Evolutionary conservation across 2,888 invertebrate genomes (phyloP).

Genomic region (Baronia brevicornis): DNA sequence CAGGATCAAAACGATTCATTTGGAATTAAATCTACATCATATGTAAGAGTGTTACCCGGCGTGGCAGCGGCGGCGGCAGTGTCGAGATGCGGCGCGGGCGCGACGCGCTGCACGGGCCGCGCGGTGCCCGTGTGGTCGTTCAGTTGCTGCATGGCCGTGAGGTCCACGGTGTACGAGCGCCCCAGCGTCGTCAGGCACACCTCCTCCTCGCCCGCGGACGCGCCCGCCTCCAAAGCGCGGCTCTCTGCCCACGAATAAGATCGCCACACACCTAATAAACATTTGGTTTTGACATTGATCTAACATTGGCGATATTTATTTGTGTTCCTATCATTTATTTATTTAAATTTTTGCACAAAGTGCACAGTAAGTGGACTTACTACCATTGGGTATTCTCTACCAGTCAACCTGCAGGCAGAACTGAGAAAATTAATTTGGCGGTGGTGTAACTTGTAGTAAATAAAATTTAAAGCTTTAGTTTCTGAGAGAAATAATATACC

Average conservation of each 20-base stretch:
- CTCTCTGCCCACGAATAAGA: conserved; percentile 95
- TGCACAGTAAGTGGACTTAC: too few species aligned
- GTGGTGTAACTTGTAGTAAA: too few species aligned
- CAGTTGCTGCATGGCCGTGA: conserved; percentile 98
- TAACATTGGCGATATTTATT: conserved; percentile 7
- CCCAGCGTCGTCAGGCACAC: conserved; percentile 94
- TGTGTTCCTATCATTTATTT: too few species aligned
- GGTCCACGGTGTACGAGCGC: conserved; percentile 96
- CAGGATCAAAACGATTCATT: too few species aligned
- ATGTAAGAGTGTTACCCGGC: conserved; percentile 14
- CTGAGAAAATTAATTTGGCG: too few species aligned
- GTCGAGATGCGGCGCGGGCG: conserved; percentile 51
- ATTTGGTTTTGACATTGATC: conserved; percentile 11
- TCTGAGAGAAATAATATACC: too few species aligned
- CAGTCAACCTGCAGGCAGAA: too few species aligned
- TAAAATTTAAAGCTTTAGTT: too few species aligned
- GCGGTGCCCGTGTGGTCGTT: conserved; percentile 98
- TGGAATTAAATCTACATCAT: too few species aligned
- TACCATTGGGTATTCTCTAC: too few species aligned
- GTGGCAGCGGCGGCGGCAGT: conserved; percentile 19
- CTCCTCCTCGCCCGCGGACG: conserved; percentile 95
- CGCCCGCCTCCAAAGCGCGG: conserved; percentile 95
- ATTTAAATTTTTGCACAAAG: too few species aligned
- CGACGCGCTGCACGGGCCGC: conserved; percentile 90
- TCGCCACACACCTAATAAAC: conserved; percentile 84